These are phyloP conservation scores for Nyctibius bracteatus DNA, from an alignment of 2,113 vertebrate species.

Conservation along the genomic window DNA sequence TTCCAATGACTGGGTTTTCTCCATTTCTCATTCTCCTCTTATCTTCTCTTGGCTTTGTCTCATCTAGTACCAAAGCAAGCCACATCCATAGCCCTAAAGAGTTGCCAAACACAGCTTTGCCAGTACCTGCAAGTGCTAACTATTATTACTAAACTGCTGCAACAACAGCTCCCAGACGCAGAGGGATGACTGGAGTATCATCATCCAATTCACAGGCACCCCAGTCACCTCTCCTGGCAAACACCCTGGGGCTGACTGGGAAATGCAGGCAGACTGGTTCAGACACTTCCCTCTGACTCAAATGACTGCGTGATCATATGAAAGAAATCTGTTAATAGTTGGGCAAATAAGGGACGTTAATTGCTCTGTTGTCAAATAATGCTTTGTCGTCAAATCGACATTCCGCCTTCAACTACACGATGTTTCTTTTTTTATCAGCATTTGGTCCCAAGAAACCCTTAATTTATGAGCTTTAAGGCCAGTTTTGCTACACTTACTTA, in stretches of 20 bases:
- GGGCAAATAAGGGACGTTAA: background rate
- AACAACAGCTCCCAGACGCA: background rate
- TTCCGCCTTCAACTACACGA: background rate
- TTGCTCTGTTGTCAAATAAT: background rate
- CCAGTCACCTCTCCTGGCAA: background rate
- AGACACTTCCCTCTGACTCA: background rate
- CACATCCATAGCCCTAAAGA: background rate
- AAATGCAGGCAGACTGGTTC: background rate
- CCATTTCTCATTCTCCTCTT: background rate
- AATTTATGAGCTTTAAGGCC: background rate
- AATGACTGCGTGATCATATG: background rate
- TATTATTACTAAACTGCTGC: background rate
- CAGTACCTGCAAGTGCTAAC: background rate
- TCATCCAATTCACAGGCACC: background rate
- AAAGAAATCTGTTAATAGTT: background rate
- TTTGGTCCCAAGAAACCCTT: background rate
- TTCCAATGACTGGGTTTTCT: background rate
- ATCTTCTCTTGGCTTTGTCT: background rate
- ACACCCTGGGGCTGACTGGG: background rate
- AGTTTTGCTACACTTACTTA: background rate
- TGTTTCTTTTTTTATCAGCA: background rate
- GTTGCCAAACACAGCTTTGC: background rate
- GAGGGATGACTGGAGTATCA: background rate
- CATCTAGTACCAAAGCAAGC: background rate
- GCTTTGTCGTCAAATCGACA: background rate